Base-by-base conservation (phyloP, 2,113 vertebrate genomes). In the Phalacrocorax carbo region DNA sequence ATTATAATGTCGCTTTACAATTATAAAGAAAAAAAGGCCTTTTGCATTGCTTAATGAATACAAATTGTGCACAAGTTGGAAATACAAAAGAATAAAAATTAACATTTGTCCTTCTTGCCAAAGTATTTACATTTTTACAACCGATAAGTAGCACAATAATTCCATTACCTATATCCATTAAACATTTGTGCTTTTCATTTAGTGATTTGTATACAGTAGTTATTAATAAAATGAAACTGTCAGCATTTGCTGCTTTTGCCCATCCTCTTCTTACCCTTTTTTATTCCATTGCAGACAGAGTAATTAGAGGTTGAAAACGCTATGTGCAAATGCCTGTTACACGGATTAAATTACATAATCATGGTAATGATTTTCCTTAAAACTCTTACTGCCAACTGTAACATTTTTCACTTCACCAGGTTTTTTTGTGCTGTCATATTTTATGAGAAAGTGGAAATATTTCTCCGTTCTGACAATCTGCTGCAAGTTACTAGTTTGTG, bases 1-100 rank as follows among this genome's bases (percentile, higher is more conserved):
- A 98, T 98, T 98, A 98, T 98, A 98, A 98, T 98, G 97, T 97
- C 97, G 98, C 97, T 97, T 98, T 97, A 97, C 94, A 98, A 97
- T 98, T 97, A 97, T 97, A 97, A 98, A 93, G 94, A 88, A 95
- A 96, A 98, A 98, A 97, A 97, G 94, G 93, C 81, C 91, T 98
- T 98, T 97, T 96, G 96, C 92, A 7, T 97, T 97, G 96, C 95
- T 97, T 97, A 98, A 98, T 98, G 97, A 97, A 97, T 98, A 97
- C 96, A 97, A 94, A 98, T 98, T 97, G 95, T 96, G 90, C 30
- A 38, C 87, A 89, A 97, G 96, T 97, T 97, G 61, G 94, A 98
- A 97, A 98, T 98, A 96, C 96, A 98, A 97, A 98, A 97, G 98
- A 98, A 95, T 97, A 96, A 98, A 97, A 98, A 97, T 98, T 97